Evolutionary conservation across 2,113 vertebrate species (phyloP).

Genomic region (Tachycineta bicolor): DNA sequence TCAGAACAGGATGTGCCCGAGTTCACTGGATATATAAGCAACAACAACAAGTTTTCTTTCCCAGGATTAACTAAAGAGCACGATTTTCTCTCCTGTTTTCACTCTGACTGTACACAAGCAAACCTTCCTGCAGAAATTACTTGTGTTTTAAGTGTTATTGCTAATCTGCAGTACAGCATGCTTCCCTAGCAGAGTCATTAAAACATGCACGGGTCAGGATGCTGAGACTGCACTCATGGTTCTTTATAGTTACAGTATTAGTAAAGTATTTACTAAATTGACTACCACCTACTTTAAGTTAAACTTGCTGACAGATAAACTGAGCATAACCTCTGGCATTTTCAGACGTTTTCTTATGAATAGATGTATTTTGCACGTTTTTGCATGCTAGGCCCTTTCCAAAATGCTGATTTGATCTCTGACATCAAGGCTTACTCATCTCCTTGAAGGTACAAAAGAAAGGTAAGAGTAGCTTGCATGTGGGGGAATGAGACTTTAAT

Average conservation of each 20-base stretch:
- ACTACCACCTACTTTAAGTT: constrained; percentile 62
- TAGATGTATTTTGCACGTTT: constrained; percentile 35
- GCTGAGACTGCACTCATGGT: constrained; percentile 14
- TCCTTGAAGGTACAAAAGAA: constrained; percentile 18
- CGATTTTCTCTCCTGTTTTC: constrained; percentile 28
- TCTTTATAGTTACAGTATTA: constrained; percentile 41
- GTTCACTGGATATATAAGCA: neutral
- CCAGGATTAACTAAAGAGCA: constrained; percentile 26
- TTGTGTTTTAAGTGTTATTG: constrained; percentile 20
- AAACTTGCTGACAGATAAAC: constrained; percentile 68
- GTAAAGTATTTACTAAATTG: constrained; percentile 67
- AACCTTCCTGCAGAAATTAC: constrained; percentile 35
- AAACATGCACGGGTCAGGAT: neutral
- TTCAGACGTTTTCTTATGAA: constrained; percentile 65
- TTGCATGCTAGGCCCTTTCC: constrained; percentile 58
- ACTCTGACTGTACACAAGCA: constrained; percentile 37
- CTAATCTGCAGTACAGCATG: neutral
- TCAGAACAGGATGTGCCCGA: neutral
- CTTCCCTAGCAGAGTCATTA: neutral
- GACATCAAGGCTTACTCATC: constrained; percentile 24
- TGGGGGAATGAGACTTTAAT: neutral
- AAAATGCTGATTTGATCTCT: constrained; percentile 53
- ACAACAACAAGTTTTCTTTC: neutral
- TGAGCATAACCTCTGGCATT: constrained; percentile 63
- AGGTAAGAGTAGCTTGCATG: neutral